Evolutionary conservation across 2,113 vertebrate species (phyloP), one percentile per base, ranked within the genome.

Genomic region (Lanius collurio): DNA sequence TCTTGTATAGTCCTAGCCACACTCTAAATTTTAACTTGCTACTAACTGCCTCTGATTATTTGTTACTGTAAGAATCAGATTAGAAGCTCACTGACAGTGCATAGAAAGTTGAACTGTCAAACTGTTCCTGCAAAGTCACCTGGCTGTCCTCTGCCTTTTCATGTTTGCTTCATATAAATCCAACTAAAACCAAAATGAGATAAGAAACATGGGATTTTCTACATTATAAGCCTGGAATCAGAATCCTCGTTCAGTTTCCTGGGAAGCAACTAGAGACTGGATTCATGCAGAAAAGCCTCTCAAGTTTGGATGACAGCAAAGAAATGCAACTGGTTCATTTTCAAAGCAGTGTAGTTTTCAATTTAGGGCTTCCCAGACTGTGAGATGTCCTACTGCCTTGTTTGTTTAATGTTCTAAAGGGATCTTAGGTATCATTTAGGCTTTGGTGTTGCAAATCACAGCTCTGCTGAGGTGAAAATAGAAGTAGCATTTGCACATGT

Each of bases 381-480:
- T 37, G 68, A 89, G 73, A 86, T 47, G 19, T 67, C 91, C 89
- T 81, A 63, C 56, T 63, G 65, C 33, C 73, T 94, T 91, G 56
- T 83, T 94, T 89, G 73, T 88, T 92, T 90, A 74, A 81, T 44
- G 55, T 75, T 90, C 76, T 82, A 63, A 76, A 92, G 68, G 83
- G 35, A 90, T 81, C 83, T 94, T 71, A 68, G 73, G 56, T 78
- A 67, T 71, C 91, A 70, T 93, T 90, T 90, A 85, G 85, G 30
- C 47, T 86, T 86, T 52, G 16, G 60, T 87, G 71, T 63, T 75
- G 83, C 80, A 97, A 96, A 95, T 90, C 91, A 90, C 76, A 92
- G 56, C 56, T 90, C 60, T 86, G 64, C 11, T 1, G 92, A 92
- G 62, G 87, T 91, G 64, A 56, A 87, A 89, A 83, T 37, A 89